Conservation (phyloP, 2,797 vertebrate species). For the Cossypha caffra region DNA sequence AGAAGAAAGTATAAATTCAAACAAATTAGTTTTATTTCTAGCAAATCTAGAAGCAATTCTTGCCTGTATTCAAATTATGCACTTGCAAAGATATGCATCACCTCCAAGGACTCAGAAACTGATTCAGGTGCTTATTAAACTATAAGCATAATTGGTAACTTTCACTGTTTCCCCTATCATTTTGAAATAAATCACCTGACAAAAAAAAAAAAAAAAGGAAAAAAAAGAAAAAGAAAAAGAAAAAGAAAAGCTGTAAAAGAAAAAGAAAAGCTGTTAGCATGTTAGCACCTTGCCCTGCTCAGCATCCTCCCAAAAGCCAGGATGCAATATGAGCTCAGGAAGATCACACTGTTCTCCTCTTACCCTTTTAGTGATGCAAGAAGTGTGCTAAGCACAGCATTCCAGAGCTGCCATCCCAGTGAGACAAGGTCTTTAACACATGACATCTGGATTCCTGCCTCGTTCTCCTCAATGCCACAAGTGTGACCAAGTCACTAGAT, state of each 20-base stretch:
- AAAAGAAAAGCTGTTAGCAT: neutral
- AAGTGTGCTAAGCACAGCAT: neutral
- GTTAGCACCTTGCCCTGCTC: neutral
- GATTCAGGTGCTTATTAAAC: neutral
- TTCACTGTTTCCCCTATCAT: neutral
- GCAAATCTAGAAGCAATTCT: neutral
- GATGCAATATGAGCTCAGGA: neutral
- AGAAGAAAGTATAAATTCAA: neutral
- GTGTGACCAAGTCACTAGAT: neutral
- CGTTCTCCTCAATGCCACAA: neutral
- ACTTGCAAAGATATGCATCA: neutral
- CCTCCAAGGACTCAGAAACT: neutral
- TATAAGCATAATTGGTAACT: neutral
- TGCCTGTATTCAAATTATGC: neutral
- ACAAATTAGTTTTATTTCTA: neutral
- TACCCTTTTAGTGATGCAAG: neutral
- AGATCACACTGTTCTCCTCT: neutral
- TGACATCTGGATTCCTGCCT: conserved; percentile 25
- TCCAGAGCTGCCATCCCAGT: neutral
- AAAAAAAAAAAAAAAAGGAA: neutral
- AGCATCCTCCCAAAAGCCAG: conserved; percentile 5
- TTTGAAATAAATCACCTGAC: neutral
- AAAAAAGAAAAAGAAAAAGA: no score
- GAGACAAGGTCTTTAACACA: conserved; percentile 3
- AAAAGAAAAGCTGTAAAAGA: neutral